Conservation (phyloP, 1,140 invertebrate genomes). For the Philopotamus ludificatus region DNA sequence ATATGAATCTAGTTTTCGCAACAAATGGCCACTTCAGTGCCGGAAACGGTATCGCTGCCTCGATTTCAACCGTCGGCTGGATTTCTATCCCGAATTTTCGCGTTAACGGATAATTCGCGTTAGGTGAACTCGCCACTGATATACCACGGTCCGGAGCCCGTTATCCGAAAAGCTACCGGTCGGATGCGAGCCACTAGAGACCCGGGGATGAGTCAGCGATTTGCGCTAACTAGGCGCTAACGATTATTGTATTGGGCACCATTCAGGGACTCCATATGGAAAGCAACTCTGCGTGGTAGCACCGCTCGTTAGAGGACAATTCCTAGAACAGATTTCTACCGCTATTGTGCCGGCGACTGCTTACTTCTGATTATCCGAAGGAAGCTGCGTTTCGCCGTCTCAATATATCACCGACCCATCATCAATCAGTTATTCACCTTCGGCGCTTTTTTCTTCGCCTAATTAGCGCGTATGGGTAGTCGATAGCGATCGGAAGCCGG, state of each 20-base stretch:
- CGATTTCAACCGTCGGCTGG: too few species aligned
- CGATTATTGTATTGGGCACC: constrained; percentile 5
- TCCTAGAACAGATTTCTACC: constrained; percentile 1
- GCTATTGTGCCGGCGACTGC: background rate
- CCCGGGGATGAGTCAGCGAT: background rate
- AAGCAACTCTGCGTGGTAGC: background rate
- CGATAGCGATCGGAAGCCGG: too few species aligned
- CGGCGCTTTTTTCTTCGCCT: too few species aligned
- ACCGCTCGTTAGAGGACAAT: constrained; percentile 1
- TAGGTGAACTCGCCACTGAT: too few species aligned
- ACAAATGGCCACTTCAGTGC: too few species aligned
- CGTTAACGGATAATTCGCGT: too few species aligned
- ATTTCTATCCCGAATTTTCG: too few species aligned
- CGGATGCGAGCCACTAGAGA: background rate
- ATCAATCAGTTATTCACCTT: too few species aligned
- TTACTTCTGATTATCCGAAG: background rate
- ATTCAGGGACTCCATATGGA: background rate
- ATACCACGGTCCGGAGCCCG: too few species aligned
- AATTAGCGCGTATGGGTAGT: too few species aligned
- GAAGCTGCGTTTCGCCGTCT: background rate
- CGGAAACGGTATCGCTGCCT: too few species aligned
- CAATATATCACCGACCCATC: background rate
- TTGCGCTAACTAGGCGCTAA: constrained; percentile 7
- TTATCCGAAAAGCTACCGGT: constrained; percentile 1
- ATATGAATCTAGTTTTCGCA: too few species aligned